Evolutionary conservation across 2,888 invertebrate species (phyloP).

Genomic region (Agrochola macilenta): DNA sequence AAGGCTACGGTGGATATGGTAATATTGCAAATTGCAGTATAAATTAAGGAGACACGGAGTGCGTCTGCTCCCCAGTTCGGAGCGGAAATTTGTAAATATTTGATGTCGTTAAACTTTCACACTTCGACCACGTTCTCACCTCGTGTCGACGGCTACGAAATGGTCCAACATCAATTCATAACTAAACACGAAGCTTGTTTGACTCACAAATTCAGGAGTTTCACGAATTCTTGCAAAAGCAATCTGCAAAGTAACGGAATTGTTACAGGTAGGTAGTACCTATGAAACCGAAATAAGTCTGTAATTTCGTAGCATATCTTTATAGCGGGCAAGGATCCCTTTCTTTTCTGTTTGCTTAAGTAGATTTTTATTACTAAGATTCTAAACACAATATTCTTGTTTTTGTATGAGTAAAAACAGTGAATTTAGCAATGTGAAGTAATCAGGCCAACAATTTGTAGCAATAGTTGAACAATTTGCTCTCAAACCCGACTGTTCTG

Average conservation of each 20-base stretch:
- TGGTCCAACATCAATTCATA: slow-evolving; percentile 68
- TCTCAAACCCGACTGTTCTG: slow-evolving; percentile 57
- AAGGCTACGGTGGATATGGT: slow-evolving; percentile 27
- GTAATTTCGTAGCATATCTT: slow-evolving; percentile 38
- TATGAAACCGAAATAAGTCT: slow-evolving; percentile 51
- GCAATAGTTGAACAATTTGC: slow-evolving; percentile 38
- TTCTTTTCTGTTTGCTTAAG: slow-evolving; percentile 3
- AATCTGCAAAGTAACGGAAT: slow-evolving; percentile 53
- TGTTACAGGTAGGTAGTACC: slow-evolving; percentile 33
- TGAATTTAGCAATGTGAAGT: slow-evolving; percentile 22
- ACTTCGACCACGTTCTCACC: slow-evolving; percentile 71
- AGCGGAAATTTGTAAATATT: slow-evolving; percentile 77
- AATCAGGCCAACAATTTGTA: slow-evolving; percentile 37
- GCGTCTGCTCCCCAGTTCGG: slow-evolving; percentile 61
- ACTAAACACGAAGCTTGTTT: slow-evolving; percentile 57
- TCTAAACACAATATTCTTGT: neutral
- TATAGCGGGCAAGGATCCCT: slow-evolving; percentile 11
- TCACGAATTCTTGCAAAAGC: slow-evolving; percentile 51
- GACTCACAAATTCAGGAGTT: slow-evolving; percentile 50
- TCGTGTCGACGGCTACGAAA: slow-evolving; percentile 68
- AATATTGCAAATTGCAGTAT: slow-evolving; percentile 61
- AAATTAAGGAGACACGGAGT: slow-evolving; percentile 69
- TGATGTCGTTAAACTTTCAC: slow-evolving; percentile 77
- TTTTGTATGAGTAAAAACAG: neutral
- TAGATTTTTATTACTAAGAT: slow-evolving; percentile 21